Base-by-base conservation (phyloP, 2,888 invertebrate species). In the Iselma pallidipennis region DNA sequence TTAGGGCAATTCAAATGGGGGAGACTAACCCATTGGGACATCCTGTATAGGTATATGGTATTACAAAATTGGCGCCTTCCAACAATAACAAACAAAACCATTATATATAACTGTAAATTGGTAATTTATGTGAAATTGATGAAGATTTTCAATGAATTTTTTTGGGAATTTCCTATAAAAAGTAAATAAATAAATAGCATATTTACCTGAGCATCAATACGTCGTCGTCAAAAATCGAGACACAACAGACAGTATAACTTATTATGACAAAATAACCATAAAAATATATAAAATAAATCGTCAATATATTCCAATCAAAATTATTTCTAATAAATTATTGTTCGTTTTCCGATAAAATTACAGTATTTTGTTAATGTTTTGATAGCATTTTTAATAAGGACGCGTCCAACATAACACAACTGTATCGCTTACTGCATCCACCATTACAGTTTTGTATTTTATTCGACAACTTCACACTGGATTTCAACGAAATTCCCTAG, bases 391-490 rank as follows among this genome's bases (percentile, higher is more conserved):
- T 66, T 60, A 65, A 68, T 59, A 72, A 67, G 71, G 75, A 75
- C 75, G 75, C 75, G 70, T 70, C 71, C 68, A 68, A 70, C 69
- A 70, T 65, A 70, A 65, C 69, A 70, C 62, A 66, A 63, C 55
- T 54, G 19, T 49, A 16, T 49, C 54, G 52, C 29, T 51, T 31
- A 51, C 51, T 26, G 53, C 57, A 58, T n/a, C 54, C 61, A 55
- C 61, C 61, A 62, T 62, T 53, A 57, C 49, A 37, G 49, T 57
- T 62, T 61, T 62, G 61, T 51, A 57, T 51, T 49, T 33, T 16
- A 25, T 4, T 19, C 19, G 31, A 16, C 28, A 51, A 57, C 57
- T 61, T 57, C 57, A 48, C 29, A 16, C 9, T 23, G 33, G 2
- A 53, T 21, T 50, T n/a, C 31, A 57, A 57, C 14, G 14, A 50